Evolutionary conservation across 2,888 invertebrate genomes (phyloP).

Genomic region (Cephus sareptanus): DNA sequence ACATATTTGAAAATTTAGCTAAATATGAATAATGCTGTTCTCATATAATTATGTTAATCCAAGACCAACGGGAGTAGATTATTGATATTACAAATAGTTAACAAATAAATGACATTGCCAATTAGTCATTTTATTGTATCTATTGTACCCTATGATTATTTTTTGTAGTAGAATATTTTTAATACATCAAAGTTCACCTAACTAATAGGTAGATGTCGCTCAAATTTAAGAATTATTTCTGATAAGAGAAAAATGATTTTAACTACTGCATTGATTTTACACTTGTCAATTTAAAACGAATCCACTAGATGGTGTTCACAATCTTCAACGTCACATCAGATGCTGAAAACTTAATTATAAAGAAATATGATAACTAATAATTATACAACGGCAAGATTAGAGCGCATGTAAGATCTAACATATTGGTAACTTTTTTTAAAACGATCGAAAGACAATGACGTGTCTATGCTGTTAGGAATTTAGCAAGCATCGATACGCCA

Average conservation of each 20-base stretch:
- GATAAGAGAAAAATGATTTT: neutral
- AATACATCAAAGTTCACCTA: neutral
- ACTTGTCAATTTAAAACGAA: neutral
- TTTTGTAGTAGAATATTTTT: neutral
- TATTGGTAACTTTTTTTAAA: neutral
- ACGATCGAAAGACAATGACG: neutral
- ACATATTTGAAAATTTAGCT: neutral
- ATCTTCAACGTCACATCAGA: neutral
- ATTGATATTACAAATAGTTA: neutral
- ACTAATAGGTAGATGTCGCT: neutral
- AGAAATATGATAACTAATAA: neutral
- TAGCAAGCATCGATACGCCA: neutral
- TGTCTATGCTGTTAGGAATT: neutral
- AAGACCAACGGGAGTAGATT: neutral
- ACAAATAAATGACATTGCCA: neutral
- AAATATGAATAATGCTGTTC: neutral
- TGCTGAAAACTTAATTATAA: neutral
- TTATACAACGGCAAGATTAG: neutral
- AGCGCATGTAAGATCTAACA: neutral
- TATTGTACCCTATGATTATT: neutral
- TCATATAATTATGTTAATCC: neutral
- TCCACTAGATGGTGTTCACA: neutral
- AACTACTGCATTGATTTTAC: neutral
- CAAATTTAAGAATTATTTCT: neutral
- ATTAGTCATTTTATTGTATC: neutral